Evolutionary conservation across 1,140 invertebrate genomes (phyloP).

Genomic region (Eumeta japonica): DNA sequence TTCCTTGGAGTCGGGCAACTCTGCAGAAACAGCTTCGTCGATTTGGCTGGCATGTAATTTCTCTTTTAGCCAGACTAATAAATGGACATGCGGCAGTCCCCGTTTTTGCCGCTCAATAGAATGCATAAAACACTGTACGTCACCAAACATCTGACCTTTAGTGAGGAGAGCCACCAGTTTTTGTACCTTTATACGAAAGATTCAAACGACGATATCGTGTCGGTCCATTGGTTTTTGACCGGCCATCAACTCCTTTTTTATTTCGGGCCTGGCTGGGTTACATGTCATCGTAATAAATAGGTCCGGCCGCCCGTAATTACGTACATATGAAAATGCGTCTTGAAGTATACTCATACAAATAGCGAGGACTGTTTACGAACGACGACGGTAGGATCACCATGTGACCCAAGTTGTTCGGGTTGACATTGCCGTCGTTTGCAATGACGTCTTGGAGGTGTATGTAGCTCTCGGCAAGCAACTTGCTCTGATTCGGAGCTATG

Average conservation of each 20-base stretch:
- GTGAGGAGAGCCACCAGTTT: conserved; percentile 44
- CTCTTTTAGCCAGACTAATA: conserved; percentile 33
- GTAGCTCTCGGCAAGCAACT: conserved; percentile 35
- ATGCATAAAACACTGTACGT: conserved; percentile 39
- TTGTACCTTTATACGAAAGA: conserved; percentile 55
- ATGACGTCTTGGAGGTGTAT: conserved; percentile 24
- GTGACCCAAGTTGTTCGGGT: conserved; percentile 17
- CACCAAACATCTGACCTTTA: conserved; percentile 34
- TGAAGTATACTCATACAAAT: conserved; percentile 38
- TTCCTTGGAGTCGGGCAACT: conserved; percentile 60
- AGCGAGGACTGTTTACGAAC: conserved; percentile 47
- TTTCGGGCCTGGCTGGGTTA: conserved; percentile 41
- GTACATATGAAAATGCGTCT: conserved; percentile 42
- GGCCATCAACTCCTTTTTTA: conserved; percentile 24
- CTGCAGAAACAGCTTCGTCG: conserved; percentile 52
- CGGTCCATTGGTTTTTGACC: conserved; percentile 27
- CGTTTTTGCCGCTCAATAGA: conserved; percentile 52
- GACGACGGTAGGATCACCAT: conserved; percentile 30
- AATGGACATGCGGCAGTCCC: conserved; percentile 41
- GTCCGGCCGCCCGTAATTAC: conserved; percentile 36
- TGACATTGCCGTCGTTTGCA: conserved; percentile 16
- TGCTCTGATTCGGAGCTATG: conserved; percentile 30
- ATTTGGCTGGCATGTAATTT: conserved; percentile 37
- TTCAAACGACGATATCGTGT: conserved; percentile 36
- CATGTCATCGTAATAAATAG: conserved; percentile 55